A percentile compares a stretch with the other conserved stretches of the same genome.
phyloP scores from a whole-genome alignment of 2,113 vertebrate species.

The Diadophis punctatus region DNA sequence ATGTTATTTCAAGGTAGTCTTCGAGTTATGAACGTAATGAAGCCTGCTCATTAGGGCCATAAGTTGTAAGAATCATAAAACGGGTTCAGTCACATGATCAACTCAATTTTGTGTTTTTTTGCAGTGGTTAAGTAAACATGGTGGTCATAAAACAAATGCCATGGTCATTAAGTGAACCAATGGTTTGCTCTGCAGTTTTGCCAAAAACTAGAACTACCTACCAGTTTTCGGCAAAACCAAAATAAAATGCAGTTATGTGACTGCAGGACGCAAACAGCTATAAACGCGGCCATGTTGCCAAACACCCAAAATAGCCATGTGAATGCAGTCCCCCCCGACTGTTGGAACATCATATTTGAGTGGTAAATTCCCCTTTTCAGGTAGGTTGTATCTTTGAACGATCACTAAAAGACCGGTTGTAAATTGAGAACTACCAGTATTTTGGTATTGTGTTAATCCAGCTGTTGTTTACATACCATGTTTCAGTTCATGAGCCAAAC shows the following conservation, averaged over 20 bases:
- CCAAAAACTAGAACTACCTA: neutral
- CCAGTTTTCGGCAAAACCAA: neutral
- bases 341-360: neutral
- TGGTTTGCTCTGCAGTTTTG: neutral
- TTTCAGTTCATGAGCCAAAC: neutral
- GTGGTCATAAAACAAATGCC: neutral
- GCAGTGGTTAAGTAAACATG: neutral
- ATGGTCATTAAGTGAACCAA: neutral
- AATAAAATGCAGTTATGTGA: neutral
- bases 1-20: neutral
- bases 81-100: neutral
- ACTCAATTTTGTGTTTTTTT: neutral
- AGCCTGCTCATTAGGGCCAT: neutral
- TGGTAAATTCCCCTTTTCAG: neutral
- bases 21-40: neutral
- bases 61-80: neutral
- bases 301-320: neutral
- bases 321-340: neutral
- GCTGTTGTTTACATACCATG: neutral
- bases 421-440: neutral
- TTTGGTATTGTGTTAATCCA: neutral
- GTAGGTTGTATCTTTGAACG: neutral
- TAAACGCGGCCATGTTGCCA: neutral
- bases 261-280: neutral
- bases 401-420: neutral